Base-by-base conservation (phyloP, 2,888 invertebrate genomes). In the Temnothorax rugatulus region DNA sequence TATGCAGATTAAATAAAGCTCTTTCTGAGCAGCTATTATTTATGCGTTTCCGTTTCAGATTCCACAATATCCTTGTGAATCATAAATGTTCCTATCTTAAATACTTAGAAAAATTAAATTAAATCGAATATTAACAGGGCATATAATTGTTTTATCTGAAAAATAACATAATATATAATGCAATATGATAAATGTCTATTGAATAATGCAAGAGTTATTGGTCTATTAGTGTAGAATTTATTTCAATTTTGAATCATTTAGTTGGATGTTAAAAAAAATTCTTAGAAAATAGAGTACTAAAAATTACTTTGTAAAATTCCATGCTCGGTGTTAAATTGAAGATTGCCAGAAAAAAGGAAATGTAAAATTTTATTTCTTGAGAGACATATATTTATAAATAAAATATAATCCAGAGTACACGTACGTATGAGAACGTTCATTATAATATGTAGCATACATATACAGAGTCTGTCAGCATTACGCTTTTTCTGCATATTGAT, bases 341-440 rank as follows among this genome's bases (percentile, higher is more conserved):
- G 13, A 25, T 73, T 25, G 18, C 29, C 7, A 34, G 57, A 38
- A 18, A 18, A 84, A 38, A 61, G 75, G 1, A 73, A 75, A 59
- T 41, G 7, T 41, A 38, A 69, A 38, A 75, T 74, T 38, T 81
- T 54, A 82, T 69, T 54, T 54, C 54, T 11, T 83, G 85, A 86
- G 84, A 87, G 86, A 89, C 86, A 86, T 86, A 82, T 89, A 88
- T 89, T 89, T 84, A 63, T 85, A 89, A 89, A 86, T 79, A 88
- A 89, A 89, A 87, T 87, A 87, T 88, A 84, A 66, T 85, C 76
- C 74, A 86, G 75, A 84, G 18, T 87, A 87, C 86, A 89, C 66
- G 82, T 54, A 86, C 74, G 79, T 85, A 59, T 75, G 69, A 29
- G 81, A 54, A 81, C 68, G 59, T 75, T 77, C 34, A 50, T 66